A percentile compares a stretch with the other conserved stretches of the same genome.
Evolutionary conservation across 92 coral and sea anemone genomes (phyloP).

Genomic region (Phenganax stokvisi): DNA sequence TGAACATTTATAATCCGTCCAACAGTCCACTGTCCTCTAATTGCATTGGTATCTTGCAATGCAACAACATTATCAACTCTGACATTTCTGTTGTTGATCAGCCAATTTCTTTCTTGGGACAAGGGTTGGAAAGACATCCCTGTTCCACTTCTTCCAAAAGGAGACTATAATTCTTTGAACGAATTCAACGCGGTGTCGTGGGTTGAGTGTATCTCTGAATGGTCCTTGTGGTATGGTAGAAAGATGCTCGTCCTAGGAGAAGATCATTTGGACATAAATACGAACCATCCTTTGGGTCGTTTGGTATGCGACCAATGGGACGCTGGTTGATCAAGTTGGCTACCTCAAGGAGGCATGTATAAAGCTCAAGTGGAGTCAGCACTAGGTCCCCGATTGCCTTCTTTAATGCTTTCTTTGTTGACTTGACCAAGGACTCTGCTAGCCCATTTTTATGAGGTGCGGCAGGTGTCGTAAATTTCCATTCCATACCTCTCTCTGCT

Average conservation of each 20-base stretch:
- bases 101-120: constrained; percentile 9
- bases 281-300: too few species aligned
- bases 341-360: too few species aligned
- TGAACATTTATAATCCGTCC: too few species aligned
- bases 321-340: too few species aligned
- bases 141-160: background rate
- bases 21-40: background rate
- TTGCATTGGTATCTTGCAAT: background rate
- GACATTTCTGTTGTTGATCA: too few species aligned
- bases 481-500: constrained; percentile 52
- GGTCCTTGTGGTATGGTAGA: background rate
- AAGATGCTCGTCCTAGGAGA: too few species aligned
- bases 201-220: background rate
- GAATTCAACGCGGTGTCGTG: constrained; percentile 1
- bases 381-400: background rate
- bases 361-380: background rate
- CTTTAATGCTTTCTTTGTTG: background rate
- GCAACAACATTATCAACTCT: background rate
- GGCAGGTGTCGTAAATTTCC: constrained; percentile 50
- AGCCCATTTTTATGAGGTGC: background rate
- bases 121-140: constrained; percentile 5
- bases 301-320: too few species aligned
- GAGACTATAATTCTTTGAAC: background rate
- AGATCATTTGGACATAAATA: too few species aligned
- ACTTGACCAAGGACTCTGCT: background rate